Evolutionary conservation across 2,888 invertebrate species (phyloP), one percentile per base, ranked within the genome.

Genomic region (Taphrorychus bicolor): DNA sequence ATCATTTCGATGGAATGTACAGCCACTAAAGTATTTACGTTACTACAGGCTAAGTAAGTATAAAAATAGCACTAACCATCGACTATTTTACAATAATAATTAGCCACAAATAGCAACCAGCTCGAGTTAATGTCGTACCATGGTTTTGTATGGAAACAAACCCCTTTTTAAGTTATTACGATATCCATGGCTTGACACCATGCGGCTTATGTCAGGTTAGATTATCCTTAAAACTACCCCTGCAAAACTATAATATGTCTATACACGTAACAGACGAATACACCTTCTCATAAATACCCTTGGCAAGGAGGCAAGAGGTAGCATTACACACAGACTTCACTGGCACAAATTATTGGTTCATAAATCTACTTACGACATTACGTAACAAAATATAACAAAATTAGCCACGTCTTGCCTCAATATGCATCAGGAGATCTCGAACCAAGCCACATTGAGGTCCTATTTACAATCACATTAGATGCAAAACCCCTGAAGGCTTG

Each of bases 1-100:
- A 66, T 59, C 54, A 53, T 61, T 63, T 63, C 62, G 63, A 63
- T 68, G 68, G 68, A 68, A 68, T 68, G 68, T 68, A 68, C 63
- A 64, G 40, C 18, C 59, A 68, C 54, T 64, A 59, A 45, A 32
- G 17, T 67, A 64, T 64, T 42, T 68, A 63, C 68, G 64, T 48
- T 16, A 41, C 63, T 40, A 45, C 32, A 0, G 14, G 45, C 45
- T 16, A 45, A 45, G 40, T 41, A 58, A 52, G 42, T 54, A 41
- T 49, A 59, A 59, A 63, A 68, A 63, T 68, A 63, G 59, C 49
- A 59, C 59, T 64, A 56, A 59, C 54, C 53, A 45, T 41, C 7
- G 11, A 32, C 32, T 7, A 9, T 32, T 32, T 32, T 32, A 3
- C 3, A 11, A 11, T 11, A 32, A 11, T 11, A 32, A n/a, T n/a